These are phyloP conservation scores for Fistularia commersonii DNA, from an alignment of 2,797 vertebrate species.

Conservation along the genomic window DNA sequence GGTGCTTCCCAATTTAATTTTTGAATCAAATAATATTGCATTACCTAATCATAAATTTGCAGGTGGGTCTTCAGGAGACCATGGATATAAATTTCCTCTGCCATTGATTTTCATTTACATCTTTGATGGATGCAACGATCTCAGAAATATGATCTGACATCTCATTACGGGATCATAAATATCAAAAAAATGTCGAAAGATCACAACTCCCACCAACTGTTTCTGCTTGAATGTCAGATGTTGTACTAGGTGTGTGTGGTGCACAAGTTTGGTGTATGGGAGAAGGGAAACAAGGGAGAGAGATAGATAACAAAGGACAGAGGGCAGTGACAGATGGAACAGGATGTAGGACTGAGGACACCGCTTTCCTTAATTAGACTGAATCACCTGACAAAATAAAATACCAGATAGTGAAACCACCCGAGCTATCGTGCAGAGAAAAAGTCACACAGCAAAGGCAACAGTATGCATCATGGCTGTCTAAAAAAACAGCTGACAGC, in stretches of 20 bases:
- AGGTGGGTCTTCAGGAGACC: too few relatives aligned
- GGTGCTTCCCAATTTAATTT: too few relatives aligned
- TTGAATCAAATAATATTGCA: too few relatives aligned
- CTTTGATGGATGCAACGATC: constrained; percentile 37
- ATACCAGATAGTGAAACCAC: too few relatives aligned
- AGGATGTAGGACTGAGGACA: not conserved
- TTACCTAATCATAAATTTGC: too few relatives aligned
- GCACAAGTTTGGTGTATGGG: not conserved
- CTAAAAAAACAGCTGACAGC: constrained; percentile 3
- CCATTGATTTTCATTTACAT: constrained; percentile 62
- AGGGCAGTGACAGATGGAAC: not conserved
- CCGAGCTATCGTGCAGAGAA: not conserved
- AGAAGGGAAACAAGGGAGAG: not conserved
- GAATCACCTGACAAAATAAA: constrained; percentile 38
- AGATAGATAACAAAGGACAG: too few relatives aligned
- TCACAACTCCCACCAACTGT: too few relatives aligned
- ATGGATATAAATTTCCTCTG: constrained; percentile 42
- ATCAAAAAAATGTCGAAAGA: not conserved
- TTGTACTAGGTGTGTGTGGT: too few relatives aligned
- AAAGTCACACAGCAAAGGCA: not conserved
- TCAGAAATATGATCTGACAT: too few relatives aligned
- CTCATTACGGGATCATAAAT: not conserved
- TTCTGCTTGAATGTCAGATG: too few relatives aligned
- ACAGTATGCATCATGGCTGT: not conserved
- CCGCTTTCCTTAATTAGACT: constrained; percentile 1